phyloP scores from a whole-genome alignment of 2,797 vertebrate genomes.

The Eospalax fontanierii region DNA sequence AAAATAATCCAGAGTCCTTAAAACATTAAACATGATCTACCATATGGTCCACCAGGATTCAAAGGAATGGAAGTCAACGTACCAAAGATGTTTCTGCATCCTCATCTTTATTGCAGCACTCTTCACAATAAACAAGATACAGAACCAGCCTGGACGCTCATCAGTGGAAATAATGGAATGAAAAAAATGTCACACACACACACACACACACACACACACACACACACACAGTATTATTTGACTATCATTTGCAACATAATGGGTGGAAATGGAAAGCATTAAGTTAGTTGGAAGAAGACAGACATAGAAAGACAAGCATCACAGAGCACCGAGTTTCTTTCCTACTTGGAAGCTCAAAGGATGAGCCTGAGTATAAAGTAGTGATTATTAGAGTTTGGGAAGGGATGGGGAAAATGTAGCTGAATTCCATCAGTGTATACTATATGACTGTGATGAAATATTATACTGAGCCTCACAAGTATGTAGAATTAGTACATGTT shows the following conservation, averaged over 20 bases:
- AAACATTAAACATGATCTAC: background rate
- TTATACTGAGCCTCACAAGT: background rate
- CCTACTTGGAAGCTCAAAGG: background rate
- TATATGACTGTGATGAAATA: background rate
- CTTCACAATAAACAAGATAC: background rate
- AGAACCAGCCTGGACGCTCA: background rate
- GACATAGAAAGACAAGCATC: background rate
- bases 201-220: constrained; percentile 3
- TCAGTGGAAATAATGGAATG: background rate
- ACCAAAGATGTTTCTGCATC: background rate
- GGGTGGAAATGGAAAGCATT: background rate
- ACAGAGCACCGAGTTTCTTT: background rate
- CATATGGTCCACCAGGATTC: background rate
- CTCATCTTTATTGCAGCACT: background rate
- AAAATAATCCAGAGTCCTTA: background rate
- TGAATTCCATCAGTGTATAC: background rate
- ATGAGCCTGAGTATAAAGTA: background rate
- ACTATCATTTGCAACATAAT: background rate
- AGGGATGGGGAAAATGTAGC: background rate
- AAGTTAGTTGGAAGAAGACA: background rate
- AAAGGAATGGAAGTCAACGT: background rate
- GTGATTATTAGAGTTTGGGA: background rate
- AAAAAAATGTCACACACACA: background rate
- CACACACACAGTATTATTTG: background rate
- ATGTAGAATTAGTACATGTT: background rate